Percentiles rank a stretch among this genome's conserved stretches.
phyloP scores from a whole-genome alignment of 2,113 vertebrate genomes.

The Saguinus midas region DNA sequence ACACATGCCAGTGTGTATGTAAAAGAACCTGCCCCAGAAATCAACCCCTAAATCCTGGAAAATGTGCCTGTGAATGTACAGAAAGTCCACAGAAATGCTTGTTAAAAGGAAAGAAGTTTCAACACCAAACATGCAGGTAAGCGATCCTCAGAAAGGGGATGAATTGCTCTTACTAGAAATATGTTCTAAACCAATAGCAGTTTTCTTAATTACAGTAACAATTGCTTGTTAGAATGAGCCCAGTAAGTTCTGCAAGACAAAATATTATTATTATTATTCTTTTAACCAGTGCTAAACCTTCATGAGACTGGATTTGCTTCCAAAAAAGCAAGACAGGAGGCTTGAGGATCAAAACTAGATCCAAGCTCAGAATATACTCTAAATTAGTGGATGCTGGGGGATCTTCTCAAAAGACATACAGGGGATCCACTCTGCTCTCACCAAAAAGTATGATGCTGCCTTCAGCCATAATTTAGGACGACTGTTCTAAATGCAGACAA shows the following conservation, averaged over 20 bases:
- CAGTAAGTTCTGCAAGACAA: neutral
- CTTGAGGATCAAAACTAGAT: neutral
- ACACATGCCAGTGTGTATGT: conserved; percentile 93
- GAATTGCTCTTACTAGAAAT: neutral
- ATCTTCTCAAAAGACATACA: neutral
- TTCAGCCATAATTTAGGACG: neutral
- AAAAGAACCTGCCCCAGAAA: conserved; percentile 90
- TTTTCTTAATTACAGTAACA: neutral
- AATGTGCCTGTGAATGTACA: conserved; percentile 94
- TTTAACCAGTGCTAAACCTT: neutral
- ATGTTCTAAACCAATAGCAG: neutral
- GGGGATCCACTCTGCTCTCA: neutral
- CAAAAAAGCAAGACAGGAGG: neutral
- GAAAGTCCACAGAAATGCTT: conserved; percentile 95
- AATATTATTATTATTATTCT: neutral
- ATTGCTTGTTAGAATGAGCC: neutral
- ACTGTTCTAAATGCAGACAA: neutral
- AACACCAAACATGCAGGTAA: conserved; percentile 96
- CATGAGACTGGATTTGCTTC: neutral
- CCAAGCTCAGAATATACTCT: neutral
- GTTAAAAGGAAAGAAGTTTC: conserved; percentile 93
- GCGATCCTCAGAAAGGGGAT: neutral
- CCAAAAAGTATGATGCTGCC: neutral
- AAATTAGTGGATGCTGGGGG: neutral
- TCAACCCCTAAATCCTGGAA: conserved; percentile 92